Evolutionary conservation across 2,888 invertebrate species (phyloP).

Genomic region (Taenaris catops): DNA sequence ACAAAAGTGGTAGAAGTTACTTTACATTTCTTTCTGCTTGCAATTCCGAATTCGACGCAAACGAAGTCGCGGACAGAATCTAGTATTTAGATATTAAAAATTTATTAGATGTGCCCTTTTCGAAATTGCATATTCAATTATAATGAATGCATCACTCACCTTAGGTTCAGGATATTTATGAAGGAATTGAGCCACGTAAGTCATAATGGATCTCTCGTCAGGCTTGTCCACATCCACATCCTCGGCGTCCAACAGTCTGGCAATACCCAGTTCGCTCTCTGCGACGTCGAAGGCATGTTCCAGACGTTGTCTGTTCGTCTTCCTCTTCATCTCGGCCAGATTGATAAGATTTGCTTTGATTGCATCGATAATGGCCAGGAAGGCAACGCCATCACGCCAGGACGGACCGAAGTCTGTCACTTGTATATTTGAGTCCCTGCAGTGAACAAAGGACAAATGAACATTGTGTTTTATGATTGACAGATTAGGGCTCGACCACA

Average conservation of each 20-base stretch:
- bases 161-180: conserved; percentile 96
- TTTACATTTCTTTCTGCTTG: too few relatives aligned
- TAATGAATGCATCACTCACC: conserved; percentile 42
- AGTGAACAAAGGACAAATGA: too few relatives aligned
- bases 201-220: conserved; percentile 98
- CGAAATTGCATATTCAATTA: too few relatives aligned
- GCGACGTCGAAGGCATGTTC: conserved; percentile 97
- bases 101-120: too few relatives aligned
- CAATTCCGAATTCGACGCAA: too few relatives aligned
- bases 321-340: conserved; percentile 87
- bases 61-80: too few relatives aligned
- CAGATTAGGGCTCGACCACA: too few relatives aligned
- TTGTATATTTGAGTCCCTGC: conserved; percentile 90
- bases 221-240: conserved; percentile 97
- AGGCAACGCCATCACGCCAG: conserved; percentile 97
- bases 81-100: too few relatives aligned
- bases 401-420: conserved; percentile 96
- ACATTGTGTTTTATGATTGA: too few relatives aligned
- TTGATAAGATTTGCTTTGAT: conserved; percentile 96
- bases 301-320: conserved; percentile 89
- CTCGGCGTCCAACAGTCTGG: conserved; percentile 94
- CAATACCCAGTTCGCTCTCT: conserved; percentile 94
- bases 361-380: conserved; percentile 96
- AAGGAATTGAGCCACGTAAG: conserved; percentile 98
- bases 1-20: too few relatives aligned